These are phyloP conservation scores for Orchestia grillus DNA, from an alignment of 1,140 invertebrate genomes.

Conservation along the genomic window DNA sequence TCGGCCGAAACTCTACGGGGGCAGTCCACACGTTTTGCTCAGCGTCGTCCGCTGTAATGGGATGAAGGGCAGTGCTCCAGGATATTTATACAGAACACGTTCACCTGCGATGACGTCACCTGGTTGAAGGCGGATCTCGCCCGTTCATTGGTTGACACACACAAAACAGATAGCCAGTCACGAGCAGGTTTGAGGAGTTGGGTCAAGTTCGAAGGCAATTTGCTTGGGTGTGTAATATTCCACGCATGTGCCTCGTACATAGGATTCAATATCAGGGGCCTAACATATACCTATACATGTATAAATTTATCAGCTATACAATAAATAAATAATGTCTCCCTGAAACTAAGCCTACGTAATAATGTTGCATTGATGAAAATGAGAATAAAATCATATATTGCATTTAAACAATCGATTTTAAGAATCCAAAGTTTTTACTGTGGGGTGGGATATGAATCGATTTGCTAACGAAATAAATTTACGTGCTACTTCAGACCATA, in stretches of 20 bases:
- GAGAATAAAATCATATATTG: too few species aligned
- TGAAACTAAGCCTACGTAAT: background rate
- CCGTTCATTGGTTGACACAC: background rate
- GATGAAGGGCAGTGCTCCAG: background rate
- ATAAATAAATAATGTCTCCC: background rate
- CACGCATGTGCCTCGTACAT: background rate
- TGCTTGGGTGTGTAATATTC: background rate
- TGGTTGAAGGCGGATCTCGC: constrained; percentile 50
- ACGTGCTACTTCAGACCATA: too few species aligned
- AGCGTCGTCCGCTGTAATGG: background rate
- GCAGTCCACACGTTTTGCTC: constrained; percentile 17
- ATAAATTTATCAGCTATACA: background rate
- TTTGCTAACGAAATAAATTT: too few species aligned
- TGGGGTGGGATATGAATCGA: too few species aligned
- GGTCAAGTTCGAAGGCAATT: constrained; percentile 29
- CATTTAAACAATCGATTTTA: too few species aligned
- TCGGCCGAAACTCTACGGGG: constrained; percentile 24
- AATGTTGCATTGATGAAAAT: background rate
- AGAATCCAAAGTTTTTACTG: too few species aligned
- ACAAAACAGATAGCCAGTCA: constrained; percentile 24
- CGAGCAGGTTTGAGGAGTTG: background rate
- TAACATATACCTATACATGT: too few species aligned
- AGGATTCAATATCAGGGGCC: background rate
- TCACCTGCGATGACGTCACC: constrained; percentile 46
- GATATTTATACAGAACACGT: constrained; percentile 27